phyloP scores from a whole-genome alignment of 2,113 vertebrate species.

The Petromus typicus region DNA sequence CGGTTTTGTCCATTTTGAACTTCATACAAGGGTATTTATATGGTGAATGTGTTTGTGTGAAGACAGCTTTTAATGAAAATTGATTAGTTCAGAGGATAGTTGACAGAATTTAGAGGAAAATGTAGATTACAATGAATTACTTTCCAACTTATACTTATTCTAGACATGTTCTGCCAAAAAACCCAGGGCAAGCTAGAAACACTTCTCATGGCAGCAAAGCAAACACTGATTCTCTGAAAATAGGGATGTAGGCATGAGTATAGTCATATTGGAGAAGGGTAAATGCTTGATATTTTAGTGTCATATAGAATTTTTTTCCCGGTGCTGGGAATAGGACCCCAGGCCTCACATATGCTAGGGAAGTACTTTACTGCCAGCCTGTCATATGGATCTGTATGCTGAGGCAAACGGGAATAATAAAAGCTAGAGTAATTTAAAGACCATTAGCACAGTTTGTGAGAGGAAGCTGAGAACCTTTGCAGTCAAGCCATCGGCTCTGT shows the following conservation, averaged over 20 bases:
- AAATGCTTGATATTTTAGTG: neutral
- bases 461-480: neutral
- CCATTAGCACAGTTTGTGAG: neutral
- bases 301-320: neutral
- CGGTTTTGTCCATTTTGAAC: neutral
- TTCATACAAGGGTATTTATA: neutral
- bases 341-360: neutral
- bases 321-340: neutral
- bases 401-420: neutral
- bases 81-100: neutral
- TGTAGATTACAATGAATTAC: neutral
- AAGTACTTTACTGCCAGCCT: neutral
- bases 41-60: neutral
- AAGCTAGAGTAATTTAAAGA: neutral
- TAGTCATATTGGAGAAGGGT: neutral
- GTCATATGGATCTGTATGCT: neutral
- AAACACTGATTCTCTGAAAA: neutral
- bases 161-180: neutral
- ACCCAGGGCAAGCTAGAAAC: neutral
- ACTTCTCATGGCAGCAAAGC: neutral
- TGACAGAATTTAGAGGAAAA: neutral
- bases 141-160: neutral
- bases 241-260: neutral
- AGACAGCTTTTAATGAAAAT: slow-evolving; percentile 6
- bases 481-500: neutral